phyloP scores from a whole-genome alignment of 1,140 invertebrate species.

The Hydropsyche tenuis region DNA sequence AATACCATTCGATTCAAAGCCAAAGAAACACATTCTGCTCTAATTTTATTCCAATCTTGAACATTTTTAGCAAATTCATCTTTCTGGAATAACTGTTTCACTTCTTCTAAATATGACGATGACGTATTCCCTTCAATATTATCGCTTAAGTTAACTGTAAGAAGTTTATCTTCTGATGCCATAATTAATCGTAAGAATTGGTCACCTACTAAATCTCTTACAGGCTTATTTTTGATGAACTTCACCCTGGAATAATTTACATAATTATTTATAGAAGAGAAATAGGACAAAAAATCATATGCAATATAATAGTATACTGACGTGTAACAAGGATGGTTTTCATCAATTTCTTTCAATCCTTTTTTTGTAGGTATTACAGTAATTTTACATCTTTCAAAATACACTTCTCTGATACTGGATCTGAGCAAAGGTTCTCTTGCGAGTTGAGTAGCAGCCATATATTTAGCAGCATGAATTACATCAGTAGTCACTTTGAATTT shows the following conservation, averaged over 20 bases:
- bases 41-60: constrained; percentile 93
- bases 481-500: constrained; percentile 69
- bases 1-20: constrained; percentile 89
- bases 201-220: constrained; percentile 87
- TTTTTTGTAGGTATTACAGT: constrained; percentile 86
- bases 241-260: constrained; percentile 74
- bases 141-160: constrained; percentile 77
- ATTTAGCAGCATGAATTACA: constrained; percentile 85
- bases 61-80: constrained; percentile 97
- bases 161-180: constrained; percentile 86
- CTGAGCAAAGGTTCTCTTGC: constrained; percentile 90
- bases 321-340: constrained; percentile 85
- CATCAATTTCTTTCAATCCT: constrained; percentile 92
- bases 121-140: constrained; percentile 79
- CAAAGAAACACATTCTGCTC: constrained; percentile 86
- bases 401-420: constrained; percentile 85
- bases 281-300: constrained; percentile 40
- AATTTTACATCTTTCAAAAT: constrained; percentile 88
- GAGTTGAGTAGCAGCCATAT: constrained; percentile 94
- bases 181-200: constrained; percentile 86
- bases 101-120: constrained; percentile 86
- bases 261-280: constrained; percentile 1
- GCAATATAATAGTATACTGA: constrained; percentile 53
- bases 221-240: constrained; percentile 95
- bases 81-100: constrained; percentile 88